Evolutionary conservation across 2,797 vertebrate species (phyloP), one percentile per base, ranked within the genome.

Genomic region (Poeciliopsis presidionis): DNA sequence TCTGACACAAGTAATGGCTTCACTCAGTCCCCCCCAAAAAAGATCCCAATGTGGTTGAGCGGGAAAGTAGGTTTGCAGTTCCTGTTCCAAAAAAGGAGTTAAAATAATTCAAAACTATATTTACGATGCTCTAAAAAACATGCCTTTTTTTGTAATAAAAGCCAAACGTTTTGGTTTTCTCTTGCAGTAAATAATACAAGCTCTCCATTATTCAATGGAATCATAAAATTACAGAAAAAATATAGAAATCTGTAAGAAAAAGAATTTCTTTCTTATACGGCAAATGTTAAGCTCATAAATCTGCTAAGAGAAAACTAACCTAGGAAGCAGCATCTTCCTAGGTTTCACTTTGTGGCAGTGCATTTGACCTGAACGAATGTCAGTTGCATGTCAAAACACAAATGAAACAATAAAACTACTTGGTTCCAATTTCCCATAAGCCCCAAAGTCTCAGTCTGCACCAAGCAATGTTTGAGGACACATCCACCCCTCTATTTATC

Each of bases 401-500:
- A 28, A 70, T n/a, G 41, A 25, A 59, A 79, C 20, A 74, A 76
- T 59, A 70, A 76, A 81, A 77, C 41, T 85, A 69, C 63, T 61
- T 76, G 46, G 78, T 80, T 79, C 43, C 85, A 83, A 77, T 84
- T 78, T 84, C 79, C 84, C 79, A 81, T 80, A 79, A 89, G 81
- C 84, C 83, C 79, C 16, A 71, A 59, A 82, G 88, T 77, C 87
- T 86, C 86, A 86, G 90, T 90, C 81, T 43, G 67, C 80, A 88
- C 85, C 89, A 67, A 65, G 85, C 85, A 80, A 90, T 83, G 80
- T 77, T 63, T 75, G 76, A 90, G 91, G 87, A 89, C 85, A 78
- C 80, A 75, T 81, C 72, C 77, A 76, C 74, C 78, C 72, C 84
- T 87, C 85, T 90, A 84, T 90, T 91, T 90, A 90, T 85, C 86